Evolutionary conservation across 2,113 vertebrate genomes (phyloP).

Genomic region (Pelusios castaneus): DNA sequence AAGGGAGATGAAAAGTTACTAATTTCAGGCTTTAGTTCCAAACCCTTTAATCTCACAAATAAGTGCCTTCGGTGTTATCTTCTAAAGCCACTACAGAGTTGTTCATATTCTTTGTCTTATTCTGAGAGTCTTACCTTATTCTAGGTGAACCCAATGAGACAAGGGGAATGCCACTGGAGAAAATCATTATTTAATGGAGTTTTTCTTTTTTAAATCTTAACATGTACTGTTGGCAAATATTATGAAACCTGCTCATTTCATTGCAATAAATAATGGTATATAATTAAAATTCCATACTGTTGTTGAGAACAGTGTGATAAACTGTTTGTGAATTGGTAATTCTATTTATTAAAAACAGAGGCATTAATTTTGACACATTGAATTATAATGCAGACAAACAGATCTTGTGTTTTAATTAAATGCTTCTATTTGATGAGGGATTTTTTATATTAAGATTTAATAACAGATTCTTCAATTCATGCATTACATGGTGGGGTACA

Average conservation of each 20-base stretch:
- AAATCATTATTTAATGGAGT: slow-evolving; percentile 25
- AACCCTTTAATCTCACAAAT: slow-evolving; percentile 70
- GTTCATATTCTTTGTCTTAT: slow-evolving; percentile 35
- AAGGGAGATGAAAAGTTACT: slow-evolving; percentile 68
- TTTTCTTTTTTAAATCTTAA: slow-evolving; percentile 52
- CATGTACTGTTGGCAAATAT: slow-evolving; percentile 47
- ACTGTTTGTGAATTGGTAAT: slow-evolving; percentile 77
- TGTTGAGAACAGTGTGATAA: slow-evolving; percentile 72
- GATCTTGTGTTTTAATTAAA: slow-evolving; percentile 80
- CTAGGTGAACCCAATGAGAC: slow-evolving; percentile 56
- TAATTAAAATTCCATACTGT: slow-evolving; percentile 77
- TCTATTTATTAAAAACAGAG: slow-evolving; percentile 83
- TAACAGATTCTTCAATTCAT: background rate
- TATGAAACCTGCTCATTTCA: background rate
- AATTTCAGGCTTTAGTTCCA: slow-evolving; percentile 70
- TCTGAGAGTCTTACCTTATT: slow-evolving; percentile 22
- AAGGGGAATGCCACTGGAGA: slow-evolving; percentile 17
- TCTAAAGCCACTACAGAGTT: slow-evolving; percentile 24
- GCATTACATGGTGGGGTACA: background rate
- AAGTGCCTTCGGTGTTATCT: slow-evolving; percentile 49
- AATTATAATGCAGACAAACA: slow-evolving; percentile 79
- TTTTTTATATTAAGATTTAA: slow-evolving; percentile 69
- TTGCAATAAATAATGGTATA: slow-evolving; percentile 71
- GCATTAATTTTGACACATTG: slow-evolving; percentile 79
- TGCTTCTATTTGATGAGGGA: slow-evolving; percentile 70